phyloP scores from a whole-genome alignment of 2,113 vertebrate genomes.

The Lanius ludovicianus region DNA sequence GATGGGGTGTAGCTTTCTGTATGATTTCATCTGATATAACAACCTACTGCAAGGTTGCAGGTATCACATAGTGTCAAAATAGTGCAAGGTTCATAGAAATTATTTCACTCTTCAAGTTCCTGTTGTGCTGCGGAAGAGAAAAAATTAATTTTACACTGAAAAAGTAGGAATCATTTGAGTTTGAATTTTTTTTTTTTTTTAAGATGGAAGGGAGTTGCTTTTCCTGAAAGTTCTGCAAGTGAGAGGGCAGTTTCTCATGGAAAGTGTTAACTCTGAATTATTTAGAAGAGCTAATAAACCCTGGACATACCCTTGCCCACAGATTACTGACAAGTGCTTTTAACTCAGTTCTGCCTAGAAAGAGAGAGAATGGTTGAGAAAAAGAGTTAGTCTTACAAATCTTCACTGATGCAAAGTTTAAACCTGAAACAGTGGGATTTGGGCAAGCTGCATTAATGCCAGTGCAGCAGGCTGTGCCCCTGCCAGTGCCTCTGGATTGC shows the following conservation, averaged over 20 bases:
- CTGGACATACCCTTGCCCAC: neutral
- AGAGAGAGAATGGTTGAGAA: neutral
- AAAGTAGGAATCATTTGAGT: neutral
- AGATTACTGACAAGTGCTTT: neutral
- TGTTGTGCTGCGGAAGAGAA: neutral
- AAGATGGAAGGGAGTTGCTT: neutral
- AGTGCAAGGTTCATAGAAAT: fast-evolving
- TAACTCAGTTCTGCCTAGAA: neutral
- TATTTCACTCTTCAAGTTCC: neutral
- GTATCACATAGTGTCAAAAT: neutral
- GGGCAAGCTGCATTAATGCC: fast-evolving
- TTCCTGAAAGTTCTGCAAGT: neutral
- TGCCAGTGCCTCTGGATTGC: neutral
- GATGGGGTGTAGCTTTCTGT: neutral
- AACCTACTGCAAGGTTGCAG: neutral
- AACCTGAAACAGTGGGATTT: neutral
- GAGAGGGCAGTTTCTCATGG: neutral
- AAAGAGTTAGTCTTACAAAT: neutral
- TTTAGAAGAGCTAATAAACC: neutral
- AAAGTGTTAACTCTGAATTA: neutral
- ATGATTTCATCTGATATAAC: neutral
- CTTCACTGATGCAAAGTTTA: neutral
- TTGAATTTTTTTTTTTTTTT: neutral
- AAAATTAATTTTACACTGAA: neutral
- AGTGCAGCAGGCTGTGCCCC: neutral